phyloP scores from a whole-genome alignment of 2,797 vertebrate genomes.

The Crocodylus rhombifer region DNA sequence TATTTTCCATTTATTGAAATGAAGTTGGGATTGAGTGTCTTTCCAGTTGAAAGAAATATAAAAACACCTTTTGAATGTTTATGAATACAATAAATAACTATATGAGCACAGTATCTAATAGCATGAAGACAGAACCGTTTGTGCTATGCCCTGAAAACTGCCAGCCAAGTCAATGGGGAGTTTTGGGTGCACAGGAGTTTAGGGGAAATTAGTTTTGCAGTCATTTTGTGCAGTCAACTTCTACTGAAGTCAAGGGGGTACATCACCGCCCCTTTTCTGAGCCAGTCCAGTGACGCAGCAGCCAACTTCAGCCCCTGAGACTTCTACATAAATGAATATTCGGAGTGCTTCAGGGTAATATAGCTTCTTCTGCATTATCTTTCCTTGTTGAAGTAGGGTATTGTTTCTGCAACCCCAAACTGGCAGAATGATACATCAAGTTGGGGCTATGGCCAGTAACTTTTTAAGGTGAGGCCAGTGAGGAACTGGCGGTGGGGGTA shows the following conservation, averaged over 20 bases:
- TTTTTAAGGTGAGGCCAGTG: not conserved
- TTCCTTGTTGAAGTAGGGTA: not conserved
- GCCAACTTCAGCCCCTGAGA: not conserved
- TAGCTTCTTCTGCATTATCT: not conserved
- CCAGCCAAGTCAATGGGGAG: not conserved
- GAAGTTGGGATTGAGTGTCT: not conserved
- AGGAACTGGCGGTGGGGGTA: not conserved
- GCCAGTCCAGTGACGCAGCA: not conserved
- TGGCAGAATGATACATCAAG: not conserved
- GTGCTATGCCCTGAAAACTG: not conserved
- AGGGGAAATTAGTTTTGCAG: accelerated
- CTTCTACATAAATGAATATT: not conserved
- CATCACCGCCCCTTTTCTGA: not conserved
- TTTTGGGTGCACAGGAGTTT: not conserved
- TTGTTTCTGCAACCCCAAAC: not conserved
- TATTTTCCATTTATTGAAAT: not conserved
- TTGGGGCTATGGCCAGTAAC: not conserved
- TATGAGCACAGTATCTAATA: not conserved
- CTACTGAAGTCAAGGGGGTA: not conserved
- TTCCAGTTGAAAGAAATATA: not conserved
- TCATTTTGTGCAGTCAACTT: not conserved
- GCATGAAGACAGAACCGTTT: accelerated
- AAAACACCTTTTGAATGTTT: not conserved
- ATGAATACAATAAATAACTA: not conserved
- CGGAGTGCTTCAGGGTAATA: not conserved